Evolutionary conservation across 53 echinoderm and acorn worm species (phyloP), one percentile per base, ranked within the genome.

Genomic region (Luidia sarsii): DNA sequence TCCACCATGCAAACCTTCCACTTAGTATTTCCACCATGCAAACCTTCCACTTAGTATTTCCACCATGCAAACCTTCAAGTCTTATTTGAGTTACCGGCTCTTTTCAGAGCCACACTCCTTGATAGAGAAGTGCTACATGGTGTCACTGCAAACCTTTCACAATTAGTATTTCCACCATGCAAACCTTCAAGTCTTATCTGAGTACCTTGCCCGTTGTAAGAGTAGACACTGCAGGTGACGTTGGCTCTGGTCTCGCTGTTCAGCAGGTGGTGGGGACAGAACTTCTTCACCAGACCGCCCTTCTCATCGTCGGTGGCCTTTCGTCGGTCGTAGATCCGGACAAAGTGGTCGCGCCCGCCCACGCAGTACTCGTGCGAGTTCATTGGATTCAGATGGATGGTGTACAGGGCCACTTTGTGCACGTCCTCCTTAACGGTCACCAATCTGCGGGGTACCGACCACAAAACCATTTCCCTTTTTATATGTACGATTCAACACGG

Each of bases 181-280:
- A n/a, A n/a, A n/a, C n/a, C n/a, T n/a, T n/a, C n/a, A n/a, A n/a
- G n/a, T n/a, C n/a, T n/a, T n/a, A n/a, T n/a, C n/a, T n/a, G n/a
- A n/a, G n/a, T n/a, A 99, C 99, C 99, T 86, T 53, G 63, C 0
- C 99, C 99, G 65, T 99, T 89, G 64, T 94, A 84, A 20, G 93
- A 91, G 73, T 94, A 99, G 0, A 94, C 82, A 20, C 89, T 86
- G 68, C 99, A 99, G 6, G 99, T 99, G 3, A 99, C 87, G 56
- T 94, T 99, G 62, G 91, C 91, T n/a, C 85, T 81, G 5, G 81
- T 80, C 4, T 91, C 92, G 50, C 86, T 84, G 45, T 79, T 79
- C 11, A 84, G 67, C 54, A 99, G 64, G 67, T 89, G 89, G 32
- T 99, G 93, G 50, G 99, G 99, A 75, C 99, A 94, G 80, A 89